Evolutionary conservation across 2,113 vertebrate species (phyloP), one percentile per base, ranked within the genome.

Genomic region (Spheniscus mendiculus): DNA sequence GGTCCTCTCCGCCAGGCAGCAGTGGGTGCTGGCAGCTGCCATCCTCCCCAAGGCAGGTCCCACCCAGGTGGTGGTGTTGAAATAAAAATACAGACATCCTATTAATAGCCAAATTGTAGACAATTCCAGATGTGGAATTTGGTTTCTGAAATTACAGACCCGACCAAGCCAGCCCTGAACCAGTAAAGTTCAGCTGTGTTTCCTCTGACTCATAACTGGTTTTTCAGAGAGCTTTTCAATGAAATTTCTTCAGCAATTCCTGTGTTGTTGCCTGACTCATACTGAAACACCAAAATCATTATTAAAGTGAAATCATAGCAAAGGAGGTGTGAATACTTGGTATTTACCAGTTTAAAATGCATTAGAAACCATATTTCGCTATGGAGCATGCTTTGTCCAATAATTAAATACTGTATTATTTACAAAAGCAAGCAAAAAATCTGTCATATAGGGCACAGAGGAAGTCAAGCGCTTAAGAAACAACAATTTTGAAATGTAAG

Each of bases 231-330:
- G 42, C 11, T 67, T 96, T 96, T 95, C 56, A 94, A 93, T 2
- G 20, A 87, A 86, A 78, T 96, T 82, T 96, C 81, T 94, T 87
- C 89, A 94, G 83, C 89, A 55, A 63, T 94, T 87, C 65, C 80
- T 78, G 45, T 91, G 89, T 87, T 92, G 83, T 92, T 89, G 80
- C 72, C 89, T 96, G 96, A 96, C 72, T 97, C 94, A 96, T 83
- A 71, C 38, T 67, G 83, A 94, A 96, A 89, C 85, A 86, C 61
- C 55, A 69, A 92, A 84, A 62, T 84, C 74, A 70, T 94, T 94
- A 80, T 86, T 94, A 53, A 86, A 86, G 44, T 63, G 44, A 87
- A 95, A 78, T 87, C 2, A 12, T 65, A 61, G 61, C 63, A 87
- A 95, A 91, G 42, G 6, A 36, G 7, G 11, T 81, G 71, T 71